A percentile compares a stretch with the other conserved stretches of the same genome.
Conservation (phyloP, 2,797 vertebrate species). For the Hypotaenidia okinawae region DNA sequence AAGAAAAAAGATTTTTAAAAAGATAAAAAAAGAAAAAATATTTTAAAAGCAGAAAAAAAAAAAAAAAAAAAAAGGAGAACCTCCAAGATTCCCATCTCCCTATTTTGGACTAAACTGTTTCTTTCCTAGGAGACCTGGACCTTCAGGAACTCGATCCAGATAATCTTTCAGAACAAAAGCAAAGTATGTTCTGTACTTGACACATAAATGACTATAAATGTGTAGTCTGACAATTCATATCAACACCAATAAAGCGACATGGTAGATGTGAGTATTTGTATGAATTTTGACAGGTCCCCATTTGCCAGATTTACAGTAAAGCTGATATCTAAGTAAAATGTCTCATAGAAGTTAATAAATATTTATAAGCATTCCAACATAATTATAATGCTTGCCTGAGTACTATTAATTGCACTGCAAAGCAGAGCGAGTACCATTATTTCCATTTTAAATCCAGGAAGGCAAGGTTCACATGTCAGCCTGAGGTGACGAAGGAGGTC, state of each 20-base stretch:
- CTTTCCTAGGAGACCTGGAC: background rate
- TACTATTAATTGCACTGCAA: background rate
- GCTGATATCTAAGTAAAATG: background rate
- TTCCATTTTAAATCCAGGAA: background rate
- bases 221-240: no score
- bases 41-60: background rate
- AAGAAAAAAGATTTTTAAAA: no score
- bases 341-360: background rate
- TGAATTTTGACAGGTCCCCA: accelerated
- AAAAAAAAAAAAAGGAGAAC: background rate
- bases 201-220: background rate
- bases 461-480: background rate
- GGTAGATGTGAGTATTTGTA: background rate
- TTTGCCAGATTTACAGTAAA: background rate
- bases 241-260: background rate
- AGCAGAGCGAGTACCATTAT: background rate
- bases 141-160: background rate
- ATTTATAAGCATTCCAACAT: background rate
- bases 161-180: background rate
- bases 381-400: background rate
- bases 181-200: background rate
- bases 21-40: no score
- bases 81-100: background rate
- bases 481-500: background rate
- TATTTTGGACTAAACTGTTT: background rate